Evolutionary conservation across 2,888 invertebrate genomes (phyloP).

Genomic region (Lasioglossum oenotherae): DNA sequence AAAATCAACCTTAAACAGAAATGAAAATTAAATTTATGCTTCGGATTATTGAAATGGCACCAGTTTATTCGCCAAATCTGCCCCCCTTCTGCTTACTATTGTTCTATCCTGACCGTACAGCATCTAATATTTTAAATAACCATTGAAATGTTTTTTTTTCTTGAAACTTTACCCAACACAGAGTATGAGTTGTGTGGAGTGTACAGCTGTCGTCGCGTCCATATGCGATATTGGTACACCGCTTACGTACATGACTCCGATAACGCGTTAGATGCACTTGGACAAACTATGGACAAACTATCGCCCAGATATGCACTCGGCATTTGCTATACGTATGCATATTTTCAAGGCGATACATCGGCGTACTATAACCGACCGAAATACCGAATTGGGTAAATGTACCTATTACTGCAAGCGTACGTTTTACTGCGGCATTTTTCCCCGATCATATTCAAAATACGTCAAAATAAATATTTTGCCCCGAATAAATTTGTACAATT

Average conservation of each 20-base stretch:
- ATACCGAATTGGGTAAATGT: background rate
- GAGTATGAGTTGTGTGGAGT: background rate
- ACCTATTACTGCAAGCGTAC: too few species aligned
- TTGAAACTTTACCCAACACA: background rate
- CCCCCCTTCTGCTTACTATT: background rate
- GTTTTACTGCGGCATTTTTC: too few species aligned
- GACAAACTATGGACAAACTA: conserved; percentile 40
- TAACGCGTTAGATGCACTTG: conserved; percentile 31
- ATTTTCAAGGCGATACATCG: conserved; percentile 2
- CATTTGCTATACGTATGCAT: background rate
- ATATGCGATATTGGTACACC: conserved; percentile 20
- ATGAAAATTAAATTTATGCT: background rate
- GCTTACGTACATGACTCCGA: conserved; percentile 19
- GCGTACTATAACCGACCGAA: background rate
- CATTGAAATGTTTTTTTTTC: background rate
- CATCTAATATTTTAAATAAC: background rate
- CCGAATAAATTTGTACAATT: too few species aligned
- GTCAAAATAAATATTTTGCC: too few species aligned
- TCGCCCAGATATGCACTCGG: conserved; percentile 35
- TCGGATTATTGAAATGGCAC: background rate
- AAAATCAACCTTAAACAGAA: too few species aligned
- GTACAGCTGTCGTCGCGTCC: conserved; percentile 20
- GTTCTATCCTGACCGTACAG: background rate
- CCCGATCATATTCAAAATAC: too few species aligned
- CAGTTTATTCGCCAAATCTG: background rate